phyloP scores from a whole-genome alignment of 2,113 vertebrate genomes.

The Lasiurus cinereus region DNA sequence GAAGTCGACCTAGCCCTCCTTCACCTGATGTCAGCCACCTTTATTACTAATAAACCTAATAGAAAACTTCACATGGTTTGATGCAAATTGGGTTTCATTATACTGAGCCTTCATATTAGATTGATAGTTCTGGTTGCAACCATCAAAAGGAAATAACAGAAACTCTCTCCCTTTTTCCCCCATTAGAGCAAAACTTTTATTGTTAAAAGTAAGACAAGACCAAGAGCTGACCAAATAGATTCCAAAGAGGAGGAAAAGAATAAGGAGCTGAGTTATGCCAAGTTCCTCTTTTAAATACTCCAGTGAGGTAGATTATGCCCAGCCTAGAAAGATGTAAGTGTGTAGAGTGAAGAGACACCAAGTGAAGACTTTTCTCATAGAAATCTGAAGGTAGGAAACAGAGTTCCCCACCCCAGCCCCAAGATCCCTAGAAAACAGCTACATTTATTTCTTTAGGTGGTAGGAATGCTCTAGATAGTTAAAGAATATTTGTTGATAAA shows the following conservation, averaged over 20 bases:
- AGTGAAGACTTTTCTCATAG: neutral
- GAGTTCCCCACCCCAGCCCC: neutral
- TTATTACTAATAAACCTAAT: neutral
- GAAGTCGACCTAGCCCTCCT: neutral
- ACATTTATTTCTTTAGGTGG: neutral
- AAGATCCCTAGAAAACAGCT: neutral
- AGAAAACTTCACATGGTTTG: neutral
- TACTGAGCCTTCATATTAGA: neutral
- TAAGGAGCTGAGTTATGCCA: neutral
- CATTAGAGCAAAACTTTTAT: neutral
- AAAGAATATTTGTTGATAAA: constrained; percentile 9
- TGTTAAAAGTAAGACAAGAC: neutral
- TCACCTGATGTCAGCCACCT: neutral
- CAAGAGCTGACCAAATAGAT: neutral
- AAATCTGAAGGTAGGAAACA: neutral
- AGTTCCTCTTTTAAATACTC: neutral
- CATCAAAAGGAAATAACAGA: neutral
- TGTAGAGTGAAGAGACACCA: neutral
- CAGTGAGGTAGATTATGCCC: neutral
- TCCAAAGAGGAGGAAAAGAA: neutral
- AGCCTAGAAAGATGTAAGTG: neutral
- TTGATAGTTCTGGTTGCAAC: neutral
- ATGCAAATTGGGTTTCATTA: neutral
- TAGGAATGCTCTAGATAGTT: neutral
- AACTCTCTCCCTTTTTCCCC: neutral